Percentiles rank a stretch among this genome's conserved stretches.
Evolutionary conservation across 2,797 vertebrate species (phyloP).

Genomic region (Denticeps clupeoides): DNA sequence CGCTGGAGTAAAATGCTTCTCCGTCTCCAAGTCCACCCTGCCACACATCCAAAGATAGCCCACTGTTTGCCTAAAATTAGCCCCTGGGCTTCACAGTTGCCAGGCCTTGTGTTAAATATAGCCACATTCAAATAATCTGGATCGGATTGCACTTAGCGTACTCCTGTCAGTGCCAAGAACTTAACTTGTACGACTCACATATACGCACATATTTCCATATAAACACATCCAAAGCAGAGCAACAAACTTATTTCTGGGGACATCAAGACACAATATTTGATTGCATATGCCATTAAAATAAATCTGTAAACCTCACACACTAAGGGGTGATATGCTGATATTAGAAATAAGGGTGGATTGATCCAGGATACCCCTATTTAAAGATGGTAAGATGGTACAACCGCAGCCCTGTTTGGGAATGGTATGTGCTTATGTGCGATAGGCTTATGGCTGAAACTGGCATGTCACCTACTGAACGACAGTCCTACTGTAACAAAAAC

Average conservation of each 20-base stretch:
- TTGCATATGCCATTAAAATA: slow-evolving; percentile 20
- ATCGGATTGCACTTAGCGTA: slow-evolving; percentile 46
- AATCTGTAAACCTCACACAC: slow-evolving; percentile 19
- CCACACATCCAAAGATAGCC: slow-evolving; percentile 44
- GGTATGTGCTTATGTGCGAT: no score
- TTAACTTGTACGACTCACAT: slow-evolving; percentile 11
- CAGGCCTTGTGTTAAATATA: slow-evolving; percentile 56
- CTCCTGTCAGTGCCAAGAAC: slow-evolving; percentile 21
- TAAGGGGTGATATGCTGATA: slow-evolving; percentile 6
- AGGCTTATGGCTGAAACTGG: no score
- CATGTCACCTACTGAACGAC: no score
- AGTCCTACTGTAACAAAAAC: no score
- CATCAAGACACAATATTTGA: slow-evolving; percentile 8
- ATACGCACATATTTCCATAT: slow-evolving; percentile 24
- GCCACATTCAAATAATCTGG: slow-evolving; percentile 56
- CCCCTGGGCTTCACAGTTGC: slow-evolving; percentile 49
- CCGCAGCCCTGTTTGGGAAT: no score
- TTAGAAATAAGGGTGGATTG: slow-evolving; percentile 3
- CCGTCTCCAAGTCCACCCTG: slow-evolving; percentile 35
- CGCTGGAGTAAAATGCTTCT: slow-evolving; percentile 26
- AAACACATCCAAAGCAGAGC: no score
- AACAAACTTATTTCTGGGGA: no score
- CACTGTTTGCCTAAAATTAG: slow-evolving; percentile 41
- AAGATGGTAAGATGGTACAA: no score
- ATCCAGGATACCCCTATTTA: neutral